Conservation (phyloP, 2,888 invertebrate species). For the Protonemura montana region DNA sequence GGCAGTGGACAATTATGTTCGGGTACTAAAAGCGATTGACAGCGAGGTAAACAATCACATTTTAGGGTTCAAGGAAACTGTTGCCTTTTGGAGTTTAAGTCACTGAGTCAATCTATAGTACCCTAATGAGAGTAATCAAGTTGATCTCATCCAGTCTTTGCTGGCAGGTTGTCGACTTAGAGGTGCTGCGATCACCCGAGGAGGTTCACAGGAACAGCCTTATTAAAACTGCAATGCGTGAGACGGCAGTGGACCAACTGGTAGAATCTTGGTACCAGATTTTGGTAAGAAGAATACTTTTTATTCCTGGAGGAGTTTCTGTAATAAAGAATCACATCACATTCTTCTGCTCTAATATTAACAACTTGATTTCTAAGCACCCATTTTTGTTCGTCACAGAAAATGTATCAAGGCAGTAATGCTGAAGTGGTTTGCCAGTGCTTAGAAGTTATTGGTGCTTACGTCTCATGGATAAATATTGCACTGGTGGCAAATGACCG, state of each 20-base stretch:
- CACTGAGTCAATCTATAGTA: too few relatives aligned
- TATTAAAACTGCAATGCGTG: slow-evolving; percentile 66
- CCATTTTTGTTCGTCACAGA: not conserved
- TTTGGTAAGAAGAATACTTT: slow-evolving; percentile 57
- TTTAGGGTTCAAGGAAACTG: too few relatives aligned
- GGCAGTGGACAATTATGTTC: slow-evolving; percentile 62
- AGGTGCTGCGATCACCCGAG: slow-evolving; percentile 58
- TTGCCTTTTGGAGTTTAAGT: too few relatives aligned
- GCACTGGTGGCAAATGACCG: slow-evolving; percentile 64
- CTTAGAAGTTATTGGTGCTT: slow-evolving; percentile 63
- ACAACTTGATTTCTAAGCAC: not conserved
- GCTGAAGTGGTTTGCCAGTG: slow-evolving; percentile 58
- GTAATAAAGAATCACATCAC: not conserved
- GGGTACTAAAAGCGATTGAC: slow-evolving; percentile 63
- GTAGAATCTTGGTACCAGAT: slow-evolving; percentile 65
- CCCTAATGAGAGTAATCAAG: too few relatives aligned
- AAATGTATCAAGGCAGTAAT: not conserved
- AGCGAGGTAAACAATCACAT: slow-evolving; percentile 59
- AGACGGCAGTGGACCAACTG: slow-evolving; percentile 61
- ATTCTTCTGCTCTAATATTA: not conserved
- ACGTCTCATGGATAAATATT: slow-evolving; percentile 67
- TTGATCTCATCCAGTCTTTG: too few relatives aligned
- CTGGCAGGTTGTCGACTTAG: slow-evolving; percentile 59
- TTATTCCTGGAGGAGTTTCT: not conserved
- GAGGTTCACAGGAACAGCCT: slow-evolving; percentile 61